Evolutionary conservation across 2,888 invertebrate genomes (phyloP).

Genomic region (Lysandra bellargus): DNA sequence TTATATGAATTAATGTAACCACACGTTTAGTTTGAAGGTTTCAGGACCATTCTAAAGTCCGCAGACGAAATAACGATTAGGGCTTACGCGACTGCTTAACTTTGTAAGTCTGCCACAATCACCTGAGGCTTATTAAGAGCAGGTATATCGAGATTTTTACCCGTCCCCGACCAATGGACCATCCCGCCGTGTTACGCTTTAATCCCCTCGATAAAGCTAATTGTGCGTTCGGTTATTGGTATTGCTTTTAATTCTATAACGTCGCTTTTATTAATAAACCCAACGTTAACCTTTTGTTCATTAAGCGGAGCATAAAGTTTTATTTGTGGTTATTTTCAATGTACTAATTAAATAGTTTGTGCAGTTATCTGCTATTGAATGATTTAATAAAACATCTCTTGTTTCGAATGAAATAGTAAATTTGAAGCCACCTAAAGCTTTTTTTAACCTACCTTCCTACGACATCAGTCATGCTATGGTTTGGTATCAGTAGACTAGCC

Average conservation of each 20-base stretch:
- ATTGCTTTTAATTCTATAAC: conserved; percentile 56
- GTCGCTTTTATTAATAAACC: conserved; percentile 50
- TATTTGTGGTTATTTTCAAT: conserved; percentile 44
- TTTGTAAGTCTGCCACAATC: conserved; percentile 76
- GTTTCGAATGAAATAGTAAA: not conserved
- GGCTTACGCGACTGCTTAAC: conserved; percentile 72
- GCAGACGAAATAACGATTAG: conserved; percentile 79
- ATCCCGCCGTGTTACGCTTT: conserved; percentile 53
- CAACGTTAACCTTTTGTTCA: conserved; percentile 34
- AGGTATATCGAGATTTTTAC: conserved; percentile 54
- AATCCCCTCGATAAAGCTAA: conserved; percentile 71
- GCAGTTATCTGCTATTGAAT: not conserved
- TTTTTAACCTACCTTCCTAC: not conserved
- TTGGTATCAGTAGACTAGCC: too few species aligned
- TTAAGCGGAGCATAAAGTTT: conserved; percentile 7
- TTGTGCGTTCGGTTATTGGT: conserved; percentile 67
- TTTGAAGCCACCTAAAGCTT: not conserved
- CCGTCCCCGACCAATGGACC: conserved; percentile 50
- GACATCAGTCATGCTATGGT: not conserved
- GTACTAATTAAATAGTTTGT: not conserved
- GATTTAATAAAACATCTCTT: not conserved
- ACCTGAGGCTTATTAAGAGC: conserved; percentile 65
- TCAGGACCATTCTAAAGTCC: conserved; percentile 71
- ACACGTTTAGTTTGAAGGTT: conserved; percentile 47
- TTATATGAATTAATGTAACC: conserved; percentile 34